These are phyloP conservation scores for Ceratotherium simum DNA, from an alignment of 2,113 vertebrate species.

Conservation along the genomic window DNA sequence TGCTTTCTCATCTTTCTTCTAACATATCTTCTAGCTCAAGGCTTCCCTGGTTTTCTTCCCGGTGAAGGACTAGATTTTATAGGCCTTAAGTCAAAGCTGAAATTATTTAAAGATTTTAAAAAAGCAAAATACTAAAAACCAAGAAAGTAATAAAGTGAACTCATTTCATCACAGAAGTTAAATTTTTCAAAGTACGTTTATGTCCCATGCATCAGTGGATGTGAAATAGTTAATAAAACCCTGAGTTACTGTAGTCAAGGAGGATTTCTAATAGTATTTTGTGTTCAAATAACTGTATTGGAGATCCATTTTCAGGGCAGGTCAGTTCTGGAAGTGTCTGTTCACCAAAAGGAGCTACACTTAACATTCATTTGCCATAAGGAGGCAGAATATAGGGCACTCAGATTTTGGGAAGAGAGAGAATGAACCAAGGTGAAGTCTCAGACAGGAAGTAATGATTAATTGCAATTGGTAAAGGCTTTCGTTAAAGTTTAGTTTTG, in stretches of 20 bases:
- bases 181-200: not conserved
- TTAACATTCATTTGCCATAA: slow-evolving; percentile 5
- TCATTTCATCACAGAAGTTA: slow-evolving; percentile 23
- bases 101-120: slow-evolving; percentile 42
- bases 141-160: not conserved
- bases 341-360: not conserved
- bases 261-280: slow-evolving; percentile 19
- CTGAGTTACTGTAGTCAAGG: not conserved
- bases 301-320: not conserved
- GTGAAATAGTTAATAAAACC: slow-evolving; percentile 15
- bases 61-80: not conserved
- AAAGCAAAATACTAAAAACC: not conserved
- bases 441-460: not conserved
- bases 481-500: slow-evolving; percentile 36
- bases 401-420: not conserved
- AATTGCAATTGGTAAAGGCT: not conserved
- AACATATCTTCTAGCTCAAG: not conserved
- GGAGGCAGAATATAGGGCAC: not conserved
- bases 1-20: not conserved
- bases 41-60: not conserved
- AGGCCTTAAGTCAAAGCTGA: slow-evolving; percentile 3
- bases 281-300: not conserved
- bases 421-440: not conserved
- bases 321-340: slow-evolving; percentile 19
- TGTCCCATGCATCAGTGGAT: not conserved